Evolutionary conservation across 92 coral and sea anemone genomes (phyloP).

Genomic region (Porites rus): DNA sequence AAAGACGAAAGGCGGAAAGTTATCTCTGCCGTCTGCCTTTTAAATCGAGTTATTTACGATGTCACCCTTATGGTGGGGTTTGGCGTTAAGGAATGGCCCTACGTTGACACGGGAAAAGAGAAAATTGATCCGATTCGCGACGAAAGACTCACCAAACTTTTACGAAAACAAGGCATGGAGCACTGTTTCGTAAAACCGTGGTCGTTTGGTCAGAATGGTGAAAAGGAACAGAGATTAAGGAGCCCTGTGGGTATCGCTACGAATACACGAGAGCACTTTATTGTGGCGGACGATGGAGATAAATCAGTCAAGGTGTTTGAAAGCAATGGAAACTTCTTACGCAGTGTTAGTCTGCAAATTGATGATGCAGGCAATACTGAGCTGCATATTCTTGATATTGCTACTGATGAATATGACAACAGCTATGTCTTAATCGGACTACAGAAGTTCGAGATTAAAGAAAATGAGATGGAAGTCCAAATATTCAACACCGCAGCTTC

Average conservation of each 20-base stretch:
- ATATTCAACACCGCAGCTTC: not conserved
- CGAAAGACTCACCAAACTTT: not conserved
- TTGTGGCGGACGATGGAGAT: not conserved
- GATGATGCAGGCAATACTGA: not conserved
- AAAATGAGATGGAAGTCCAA: not conserved
- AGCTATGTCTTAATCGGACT: not conserved
- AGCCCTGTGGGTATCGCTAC: not conserved
- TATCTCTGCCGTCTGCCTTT: not conserved
- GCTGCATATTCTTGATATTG: not conserved
- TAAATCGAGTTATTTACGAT: not conserved
- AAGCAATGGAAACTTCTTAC: not conserved
- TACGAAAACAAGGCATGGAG: constrained; percentile 3
- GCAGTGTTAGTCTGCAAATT: not conserved
- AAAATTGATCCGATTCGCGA: not conserved
- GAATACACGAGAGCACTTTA: not conserved
- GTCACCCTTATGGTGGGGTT: not conserved
- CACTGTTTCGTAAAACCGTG: not conserved
- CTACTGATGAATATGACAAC: constrained; percentile 1
- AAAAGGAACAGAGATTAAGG: not conserved
- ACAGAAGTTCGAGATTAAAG: not conserved
- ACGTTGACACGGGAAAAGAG: not conserved
- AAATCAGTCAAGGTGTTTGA: not conserved
- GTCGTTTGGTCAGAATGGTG: not conserved
- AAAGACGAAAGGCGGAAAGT: not conserved
- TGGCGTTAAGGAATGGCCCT: not conserved